phyloP scores from a whole-genome alignment of 2,113 vertebrate genomes.

The Pygoscelis antarcticus region DNA sequence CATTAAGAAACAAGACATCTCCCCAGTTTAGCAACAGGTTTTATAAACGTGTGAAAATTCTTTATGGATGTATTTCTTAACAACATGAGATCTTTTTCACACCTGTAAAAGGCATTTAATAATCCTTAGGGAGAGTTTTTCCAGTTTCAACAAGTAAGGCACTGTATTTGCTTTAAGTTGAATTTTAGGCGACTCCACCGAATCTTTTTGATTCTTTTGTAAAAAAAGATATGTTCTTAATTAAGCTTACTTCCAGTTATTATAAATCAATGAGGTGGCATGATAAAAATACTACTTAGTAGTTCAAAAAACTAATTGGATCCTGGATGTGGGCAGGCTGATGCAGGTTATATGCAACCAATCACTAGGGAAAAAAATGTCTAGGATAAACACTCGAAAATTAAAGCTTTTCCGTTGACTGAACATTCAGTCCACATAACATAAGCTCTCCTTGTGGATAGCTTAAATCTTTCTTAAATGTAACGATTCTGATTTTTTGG shows the following conservation, averaged over 20 bases:
- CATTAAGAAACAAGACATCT: neutral
- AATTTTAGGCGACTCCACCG: neutral
- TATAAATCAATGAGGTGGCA: conserved; percentile 11
- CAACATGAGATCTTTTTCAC: conserved; percentile 20
- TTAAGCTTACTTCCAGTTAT: conserved; percentile 1
- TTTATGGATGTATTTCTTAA: conserved; percentile 48
- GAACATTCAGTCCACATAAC: conserved; percentile 54
- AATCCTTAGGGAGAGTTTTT: neutral
- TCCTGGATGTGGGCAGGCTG: neutral
- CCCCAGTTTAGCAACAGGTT: neutral
- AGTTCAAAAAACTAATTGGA: conserved; percentile 4
- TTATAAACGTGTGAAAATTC: conserved; percentile 42
- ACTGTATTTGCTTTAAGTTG: neutral
- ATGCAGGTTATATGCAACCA: neutral
- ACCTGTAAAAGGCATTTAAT: conserved; percentile 32
- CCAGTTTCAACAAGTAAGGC: neutral
- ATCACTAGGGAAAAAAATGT: neutral
- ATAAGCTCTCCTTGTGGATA: neutral
- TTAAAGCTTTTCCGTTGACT: conserved; percentile 42
- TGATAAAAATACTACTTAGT: neutral
- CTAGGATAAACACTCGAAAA: conserved; percentile 14
- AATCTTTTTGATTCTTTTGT: neutral
- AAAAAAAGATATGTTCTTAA: neutral
- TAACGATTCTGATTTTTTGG: conserved; percentile 21
- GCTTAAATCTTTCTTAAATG: conserved; percentile 52